These are phyloP conservation scores for Cylas formicarius DNA, from an alignment of 1,140 invertebrate genomes.

Conservation along the genomic window DNA sequence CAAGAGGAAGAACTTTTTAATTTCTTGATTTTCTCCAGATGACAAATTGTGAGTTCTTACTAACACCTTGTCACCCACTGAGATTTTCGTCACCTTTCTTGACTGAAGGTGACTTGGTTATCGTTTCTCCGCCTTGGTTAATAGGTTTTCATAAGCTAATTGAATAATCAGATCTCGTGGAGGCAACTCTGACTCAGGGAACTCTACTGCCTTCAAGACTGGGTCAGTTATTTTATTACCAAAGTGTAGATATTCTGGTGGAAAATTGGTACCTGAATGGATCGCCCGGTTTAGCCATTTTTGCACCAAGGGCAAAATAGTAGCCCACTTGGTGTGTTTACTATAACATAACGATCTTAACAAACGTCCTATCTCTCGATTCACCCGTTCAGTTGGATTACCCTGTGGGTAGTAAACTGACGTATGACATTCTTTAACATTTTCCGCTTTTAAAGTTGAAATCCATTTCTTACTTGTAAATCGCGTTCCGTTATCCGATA, in stretches of 20 bases:
- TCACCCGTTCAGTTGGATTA: constrained; percentile 2
- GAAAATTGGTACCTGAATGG: not conserved
- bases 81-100: not conserved
- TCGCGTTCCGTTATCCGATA: constrained; percentile 5
- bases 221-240: no score
- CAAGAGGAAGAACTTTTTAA: constrained; percentile 4
- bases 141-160: no score
- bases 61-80: constrained; percentile 2
- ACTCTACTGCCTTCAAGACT: no score
- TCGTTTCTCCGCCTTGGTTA: no score
- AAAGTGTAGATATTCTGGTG: no score
- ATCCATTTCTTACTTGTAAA: constrained; percentile 1
- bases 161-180: no score
- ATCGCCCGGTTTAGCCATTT: no score
- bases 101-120: not conserved
- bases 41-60: constrained; percentile 5
- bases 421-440: constrained; percentile 1
- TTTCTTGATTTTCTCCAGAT: constrained; percentile 1
- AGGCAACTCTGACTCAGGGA: not conserved
- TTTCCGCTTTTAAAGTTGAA: not conserved
- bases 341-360: constrained; percentile 6
- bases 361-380: constrained; percentile 4
- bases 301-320: no score
- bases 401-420: constrained; percentile 9
- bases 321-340: constrained; percentile 3